Evolutionary conservation across 2,888 invertebrate species (phyloP), one percentile per base, ranked within the genome.

Genomic region (Cheilosia grossa): DNA sequence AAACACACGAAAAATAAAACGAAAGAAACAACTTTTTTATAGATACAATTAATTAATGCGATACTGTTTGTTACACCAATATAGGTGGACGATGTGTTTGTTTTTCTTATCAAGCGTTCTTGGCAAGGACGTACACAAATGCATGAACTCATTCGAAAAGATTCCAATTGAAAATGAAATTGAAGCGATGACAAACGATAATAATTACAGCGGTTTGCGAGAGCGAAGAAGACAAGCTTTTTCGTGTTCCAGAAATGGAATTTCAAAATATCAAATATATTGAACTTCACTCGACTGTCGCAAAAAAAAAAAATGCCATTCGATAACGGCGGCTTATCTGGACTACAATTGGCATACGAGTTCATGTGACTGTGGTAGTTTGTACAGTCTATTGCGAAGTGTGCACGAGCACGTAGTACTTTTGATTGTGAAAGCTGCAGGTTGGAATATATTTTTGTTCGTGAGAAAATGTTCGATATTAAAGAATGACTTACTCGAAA

Each of bases 81-180:
- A 59, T n/a, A 15, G 19, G 6, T 37, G 17, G 27, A 1, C 49
- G 7, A 44, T 58, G 19, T 44, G 19, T 54, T 54, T 69, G 44
- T 30, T 40, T 54, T 15, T 72, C 53, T 82, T 77, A 82, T 82
- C 82, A 61, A 61, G 67, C 77, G 72, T 77, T 82, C 49, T 82
- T 82, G 72, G 47, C 77, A 82, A 82, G 82, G 82, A 77, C 82
- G 82, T 53, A 37, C 37, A 13, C 37, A 37, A 13, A 13, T 53
- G 15, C n/a, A 63, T 44, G 53, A 49, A 61, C 21, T 53, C 7
- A 59, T 59, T 51, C 2, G 0, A 13, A 15, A 44, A 33, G 42
- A 44, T 79, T 79, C 72, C 37, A 51, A 73, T 66, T 67, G 66
- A 73, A 80, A 80, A 40, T 40, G 67, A 80, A 73, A 66, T 61